Evolutionary conservation across 2,888 invertebrate genomes (phyloP).

Genomic region (Eumacrocentrus americanus): DNA sequence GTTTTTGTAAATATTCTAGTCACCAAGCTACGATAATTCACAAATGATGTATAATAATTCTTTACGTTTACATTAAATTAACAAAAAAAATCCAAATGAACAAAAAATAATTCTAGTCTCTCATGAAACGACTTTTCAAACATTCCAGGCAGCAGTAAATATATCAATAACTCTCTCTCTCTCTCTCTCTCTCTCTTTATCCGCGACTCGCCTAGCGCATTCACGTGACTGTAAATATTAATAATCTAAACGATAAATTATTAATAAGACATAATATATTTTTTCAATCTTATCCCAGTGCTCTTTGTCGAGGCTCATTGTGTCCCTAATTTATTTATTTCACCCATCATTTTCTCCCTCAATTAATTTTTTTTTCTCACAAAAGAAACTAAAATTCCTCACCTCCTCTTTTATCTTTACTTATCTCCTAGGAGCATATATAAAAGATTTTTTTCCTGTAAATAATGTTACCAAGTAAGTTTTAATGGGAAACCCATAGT

Average conservation of each 20-base stretch:
- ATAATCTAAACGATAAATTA: slow-evolving; percentile 22
- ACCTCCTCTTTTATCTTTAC: neutral
- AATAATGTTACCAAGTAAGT: neutral
- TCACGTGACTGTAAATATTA: slow-evolving; percentile 16
- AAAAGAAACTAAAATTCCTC: slow-evolving; percentile 1
- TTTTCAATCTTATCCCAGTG: slow-evolving; percentile 34
- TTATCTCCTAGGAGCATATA: slow-evolving; percentile 29
- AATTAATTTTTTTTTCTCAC: neutral
- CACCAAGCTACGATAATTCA: no score
- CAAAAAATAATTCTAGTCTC: neutral
- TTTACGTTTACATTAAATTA: no score
- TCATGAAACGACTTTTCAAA: no score
- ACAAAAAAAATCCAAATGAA: no score
- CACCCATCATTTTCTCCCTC: neutral
- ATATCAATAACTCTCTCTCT: neutral
- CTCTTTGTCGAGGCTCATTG: slow-evolving; percentile 28
- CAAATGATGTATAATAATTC: no score
- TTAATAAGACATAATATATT: slow-evolving; percentile 31
- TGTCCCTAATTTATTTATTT: slow-evolving; percentile 1
- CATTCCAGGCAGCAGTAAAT: slow-evolving; percentile 5
- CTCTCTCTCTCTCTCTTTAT: no score
- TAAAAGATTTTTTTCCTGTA: slow-evolving; percentile 19
- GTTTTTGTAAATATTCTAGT: no score
- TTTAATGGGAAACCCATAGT: neutral
- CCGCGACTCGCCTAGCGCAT: neutral